Percentiles rank a stretch among this genome's conserved stretches.
Conservation (phyloP, 2,888 invertebrate species). For the Dione vanillae region DNA sequence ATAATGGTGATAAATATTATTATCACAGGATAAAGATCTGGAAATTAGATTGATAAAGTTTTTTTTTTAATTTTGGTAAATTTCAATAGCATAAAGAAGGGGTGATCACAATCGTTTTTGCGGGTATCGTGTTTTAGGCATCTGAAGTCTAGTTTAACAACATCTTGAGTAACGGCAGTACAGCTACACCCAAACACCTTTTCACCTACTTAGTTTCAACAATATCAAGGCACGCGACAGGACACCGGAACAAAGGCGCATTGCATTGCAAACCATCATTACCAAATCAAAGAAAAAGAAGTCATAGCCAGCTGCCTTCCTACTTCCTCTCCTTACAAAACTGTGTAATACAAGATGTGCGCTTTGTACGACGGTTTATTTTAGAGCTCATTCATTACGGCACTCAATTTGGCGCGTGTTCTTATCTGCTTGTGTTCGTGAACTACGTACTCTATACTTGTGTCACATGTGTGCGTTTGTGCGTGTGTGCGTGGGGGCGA, state of each 20-base stretch:
- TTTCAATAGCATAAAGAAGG: neutral
- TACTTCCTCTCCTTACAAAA: constrained; percentile 80
- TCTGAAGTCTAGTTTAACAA: constrained; percentile 55
- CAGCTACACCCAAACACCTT: constrained; percentile 75
- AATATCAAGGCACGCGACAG: constrained; percentile 78
- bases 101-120: neutral
- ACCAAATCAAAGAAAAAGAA: constrained; percentile 73
- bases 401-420: constrained; percentile 81
- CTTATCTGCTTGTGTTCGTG: constrained; percentile 68
- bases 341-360: constrained; percentile 79
- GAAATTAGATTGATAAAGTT: neutral
- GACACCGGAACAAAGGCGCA: constrained; percentile 73
- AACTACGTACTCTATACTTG: constrained; percentile 47
- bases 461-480: constrained; percentile 54
- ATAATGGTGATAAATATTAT: neutral
- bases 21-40: too few relatives aligned
- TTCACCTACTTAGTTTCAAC: constrained; percentile 75
- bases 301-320: constrained; percentile 79
- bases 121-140: constrained; percentile 29
- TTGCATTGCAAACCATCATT: constrained; percentile 81
- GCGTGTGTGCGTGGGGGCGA: constrained; percentile 52
- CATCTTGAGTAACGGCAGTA: constrained; percentile 77
- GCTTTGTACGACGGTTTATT: constrained; percentile 72
- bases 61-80: neutral
- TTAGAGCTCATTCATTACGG: constrained; percentile 79